Percentiles rank a stretch among this genome's conserved stretches.
phyloP scores from a whole-genome alignment of 1,140 invertebrate species.

The Zaprionus kolodkinae region DNA sequence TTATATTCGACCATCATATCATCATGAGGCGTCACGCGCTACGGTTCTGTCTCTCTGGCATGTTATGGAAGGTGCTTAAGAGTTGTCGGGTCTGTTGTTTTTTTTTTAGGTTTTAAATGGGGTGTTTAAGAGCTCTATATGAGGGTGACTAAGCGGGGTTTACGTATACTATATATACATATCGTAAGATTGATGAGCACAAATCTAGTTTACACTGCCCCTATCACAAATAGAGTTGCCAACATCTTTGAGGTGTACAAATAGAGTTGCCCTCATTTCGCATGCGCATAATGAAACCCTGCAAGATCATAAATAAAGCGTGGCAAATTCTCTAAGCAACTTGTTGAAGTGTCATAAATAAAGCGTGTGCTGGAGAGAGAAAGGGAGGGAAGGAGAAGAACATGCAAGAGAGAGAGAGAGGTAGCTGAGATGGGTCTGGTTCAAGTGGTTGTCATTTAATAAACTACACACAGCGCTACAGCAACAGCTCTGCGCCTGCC shows the following conservation, averaged over 20 bases:
- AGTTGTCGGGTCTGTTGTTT: neutral
- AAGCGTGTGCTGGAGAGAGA: conserved; percentile 16
- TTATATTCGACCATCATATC: conserved; percentile 30
- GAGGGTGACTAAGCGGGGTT: neutral
- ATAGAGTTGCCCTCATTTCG: conserved; percentile 62
- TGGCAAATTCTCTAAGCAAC: conserved; percentile 79
- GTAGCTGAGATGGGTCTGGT: neutral
- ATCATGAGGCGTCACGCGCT: neutral
- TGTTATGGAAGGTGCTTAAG: neutral
- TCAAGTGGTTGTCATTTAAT: conserved; percentile 74
- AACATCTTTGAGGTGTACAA: neutral
- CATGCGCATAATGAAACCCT: conserved; percentile 57
- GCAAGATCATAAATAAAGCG: conserved; percentile 65
- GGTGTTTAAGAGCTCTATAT: neutral
- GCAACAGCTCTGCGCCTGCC: conserved; percentile 44
- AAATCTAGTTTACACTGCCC: too few relatives aligned
- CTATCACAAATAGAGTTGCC: neutral
- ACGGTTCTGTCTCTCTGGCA: conserved; percentile 24
- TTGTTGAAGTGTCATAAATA: conserved; percentile 76
- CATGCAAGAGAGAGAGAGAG: neutral
- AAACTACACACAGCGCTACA: conserved; percentile 66
- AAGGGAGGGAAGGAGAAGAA: too few relatives aligned
- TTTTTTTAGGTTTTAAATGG: neutral
- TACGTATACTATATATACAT: too few relatives aligned
- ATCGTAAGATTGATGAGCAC: too few relatives aligned